A percentile compares a stretch with the other conserved stretches of the same genome.
Evolutionary conservation across 1,140 invertebrate genomes (phyloP).

Genomic region (Nasonia vitripennis): DNA sequence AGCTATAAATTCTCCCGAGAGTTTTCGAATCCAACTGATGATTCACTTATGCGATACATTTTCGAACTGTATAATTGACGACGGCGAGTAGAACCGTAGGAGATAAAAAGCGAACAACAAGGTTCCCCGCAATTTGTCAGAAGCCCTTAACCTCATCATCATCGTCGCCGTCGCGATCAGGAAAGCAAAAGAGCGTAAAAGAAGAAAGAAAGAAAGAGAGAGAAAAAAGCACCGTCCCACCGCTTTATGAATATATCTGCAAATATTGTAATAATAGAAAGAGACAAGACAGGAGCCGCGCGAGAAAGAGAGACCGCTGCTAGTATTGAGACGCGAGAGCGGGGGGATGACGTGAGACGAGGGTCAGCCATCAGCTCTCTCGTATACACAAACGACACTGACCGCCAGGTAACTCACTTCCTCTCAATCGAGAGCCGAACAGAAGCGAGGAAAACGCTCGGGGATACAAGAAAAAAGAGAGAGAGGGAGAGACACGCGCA

Average conservation of each 20-base stretch:
- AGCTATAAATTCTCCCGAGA: no score
- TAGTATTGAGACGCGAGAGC: constrained; percentile 66
- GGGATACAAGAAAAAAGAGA: constrained; percentile 22
- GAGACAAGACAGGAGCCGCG: neutral
- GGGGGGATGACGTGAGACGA: constrained; percentile 69
- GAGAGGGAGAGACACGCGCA: constrained; percentile 56
- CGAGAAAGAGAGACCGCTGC: constrained; percentile 30
- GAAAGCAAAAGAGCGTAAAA: neutral
- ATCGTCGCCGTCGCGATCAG: neutral
- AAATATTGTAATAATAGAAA: constrained; percentile 41
- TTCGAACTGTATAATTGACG: no score
- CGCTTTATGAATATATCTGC: constrained; percentile 32
- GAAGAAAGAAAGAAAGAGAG: neutral
- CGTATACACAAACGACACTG: constrained; percentile 55
- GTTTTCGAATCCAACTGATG: no score
- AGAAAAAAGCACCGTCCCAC: constrained; percentile 11
- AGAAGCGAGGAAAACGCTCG: constrained; percentile 38
- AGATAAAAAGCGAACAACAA: neutral
- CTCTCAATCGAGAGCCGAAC: constrained; percentile 27
- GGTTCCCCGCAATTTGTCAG: neutral
- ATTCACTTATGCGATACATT: no score
- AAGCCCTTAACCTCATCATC: neutral
- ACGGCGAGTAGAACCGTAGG: no score
- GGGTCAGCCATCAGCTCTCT: constrained; percentile 62
- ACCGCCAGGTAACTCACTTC: constrained; percentile 64